Percentiles rank a stretch among this genome's conserved stretches.
Evolutionary conservation across 2,797 vertebrate species (phyloP).

Genomic region (Dromococcyx pavoninus): DNA sequence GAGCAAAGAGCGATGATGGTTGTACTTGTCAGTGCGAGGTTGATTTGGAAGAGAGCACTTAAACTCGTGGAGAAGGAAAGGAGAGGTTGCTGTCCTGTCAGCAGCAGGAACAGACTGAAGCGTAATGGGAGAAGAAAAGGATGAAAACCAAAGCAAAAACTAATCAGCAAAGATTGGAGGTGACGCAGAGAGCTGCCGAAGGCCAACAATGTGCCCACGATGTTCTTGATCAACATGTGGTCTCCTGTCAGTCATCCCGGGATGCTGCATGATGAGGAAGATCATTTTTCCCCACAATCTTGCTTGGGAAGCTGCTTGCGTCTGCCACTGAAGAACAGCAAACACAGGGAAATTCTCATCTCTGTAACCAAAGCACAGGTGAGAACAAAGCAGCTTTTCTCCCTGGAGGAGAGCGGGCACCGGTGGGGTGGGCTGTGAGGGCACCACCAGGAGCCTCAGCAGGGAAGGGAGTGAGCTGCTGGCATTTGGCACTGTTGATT

Average conservation of each 20-base stretch:
- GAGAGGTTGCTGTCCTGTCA: fast-evolving
- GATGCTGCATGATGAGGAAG: fast-evolving
- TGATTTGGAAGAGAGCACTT: neutral
- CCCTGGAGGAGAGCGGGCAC: neutral
- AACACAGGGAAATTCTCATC: fast-evolving
- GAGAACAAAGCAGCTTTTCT: neutral
- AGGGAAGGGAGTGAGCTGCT: neutral
- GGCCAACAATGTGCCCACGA: neutral
- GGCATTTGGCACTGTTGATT: fast-evolving
- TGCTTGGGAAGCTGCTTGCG: neutral
- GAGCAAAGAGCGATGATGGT: neutral
- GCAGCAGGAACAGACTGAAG: fast-evolving
- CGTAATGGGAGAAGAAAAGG: neutral
- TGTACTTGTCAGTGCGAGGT: fast-evolving
- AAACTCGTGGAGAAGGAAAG: neutral
- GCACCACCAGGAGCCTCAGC: neutral
- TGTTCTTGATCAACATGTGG: fast-evolving
- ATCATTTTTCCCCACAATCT: fast-evolving
- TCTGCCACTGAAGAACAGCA: neutral
- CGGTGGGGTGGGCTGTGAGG: neutral
- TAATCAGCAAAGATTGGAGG: fast-evolving
- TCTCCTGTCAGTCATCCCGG: neutral
- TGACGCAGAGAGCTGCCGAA: neutral
- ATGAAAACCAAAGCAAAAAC: neutral
- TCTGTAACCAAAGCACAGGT: neutral